These are phyloP conservation scores for Drosophila novamexicana DNA, from an alignment of 1,140 invertebrate genomes.

Conservation along the genomic window DNA sequence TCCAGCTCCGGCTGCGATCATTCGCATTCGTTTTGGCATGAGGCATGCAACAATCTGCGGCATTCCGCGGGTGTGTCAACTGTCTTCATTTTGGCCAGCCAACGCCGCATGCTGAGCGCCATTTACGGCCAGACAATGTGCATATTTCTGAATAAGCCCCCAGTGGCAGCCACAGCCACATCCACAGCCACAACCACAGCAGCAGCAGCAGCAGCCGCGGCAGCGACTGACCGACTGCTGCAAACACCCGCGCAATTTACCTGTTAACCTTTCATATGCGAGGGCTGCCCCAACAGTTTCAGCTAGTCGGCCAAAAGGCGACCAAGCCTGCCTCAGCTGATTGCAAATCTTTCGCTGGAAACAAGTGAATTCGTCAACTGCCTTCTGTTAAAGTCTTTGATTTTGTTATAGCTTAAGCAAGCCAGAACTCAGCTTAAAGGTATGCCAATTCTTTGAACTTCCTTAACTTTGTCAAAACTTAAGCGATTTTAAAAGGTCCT, in stretches of 20 bases:
- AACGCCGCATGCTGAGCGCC: conserved; percentile 51
- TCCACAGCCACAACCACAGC: background rate
- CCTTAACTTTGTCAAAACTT: background rate
- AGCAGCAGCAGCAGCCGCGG: background rate
- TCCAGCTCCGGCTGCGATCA: background rate
- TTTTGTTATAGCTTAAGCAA: background rate
- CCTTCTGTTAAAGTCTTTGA: background rate
- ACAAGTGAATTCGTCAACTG: background rate
- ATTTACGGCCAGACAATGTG: conserved; percentile 55
- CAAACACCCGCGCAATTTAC: conserved; percentile 45
- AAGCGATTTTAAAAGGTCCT: too few species aligned
- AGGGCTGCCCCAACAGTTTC: background rate
- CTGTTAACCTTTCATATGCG: conserved; percentile 7
- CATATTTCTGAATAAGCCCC: conserved; percentile 59
- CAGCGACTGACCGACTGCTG: conserved; percentile 27
- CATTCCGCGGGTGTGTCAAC: conserved; percentile 58
- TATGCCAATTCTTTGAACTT: background rate
- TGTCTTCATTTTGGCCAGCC: conserved; percentile 53
- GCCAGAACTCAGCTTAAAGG: too few species aligned
- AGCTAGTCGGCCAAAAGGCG: background rate
- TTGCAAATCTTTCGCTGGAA: too few species aligned
- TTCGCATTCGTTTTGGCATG: conserved; percentile 32
- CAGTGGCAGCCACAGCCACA: conserved; percentile 10
- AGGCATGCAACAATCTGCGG: conserved; percentile 47
- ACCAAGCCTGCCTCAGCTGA: too few species aligned